phyloP scores from a whole-genome alignment of 2,113 vertebrate species.

The Galeopterus variegatus region DNA sequence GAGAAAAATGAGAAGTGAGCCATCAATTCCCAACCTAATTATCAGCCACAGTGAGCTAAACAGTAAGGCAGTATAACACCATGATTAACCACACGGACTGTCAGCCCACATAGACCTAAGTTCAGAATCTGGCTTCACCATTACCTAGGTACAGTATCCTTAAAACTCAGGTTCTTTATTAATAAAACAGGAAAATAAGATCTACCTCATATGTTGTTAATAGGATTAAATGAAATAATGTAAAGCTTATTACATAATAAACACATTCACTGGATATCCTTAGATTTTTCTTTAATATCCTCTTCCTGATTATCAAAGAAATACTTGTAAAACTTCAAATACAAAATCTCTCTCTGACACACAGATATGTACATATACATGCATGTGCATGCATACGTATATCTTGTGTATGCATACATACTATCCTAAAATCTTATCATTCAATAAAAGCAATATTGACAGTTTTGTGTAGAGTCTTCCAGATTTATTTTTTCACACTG shows the following conservation, averaged over 20 bases:
- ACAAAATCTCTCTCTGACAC: background rate
- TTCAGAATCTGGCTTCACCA: conserved; percentile 7
- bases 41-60: conserved; percentile 66
- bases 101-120: background rate
- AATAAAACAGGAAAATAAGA: conserved; percentile 21
- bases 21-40: conserved; percentile 84
- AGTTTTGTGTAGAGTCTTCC: background rate
- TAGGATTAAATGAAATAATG: background rate
- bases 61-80: conserved; percentile 17
- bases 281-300: background rate
- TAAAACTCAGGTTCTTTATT: background rate
- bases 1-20: conserved; percentile 83
- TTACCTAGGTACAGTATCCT: background rate
- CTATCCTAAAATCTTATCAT: background rate
- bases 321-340: background rate
- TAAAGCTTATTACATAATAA: background rate
- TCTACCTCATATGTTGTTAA: background rate
- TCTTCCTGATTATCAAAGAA: background rate
- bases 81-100: conserved; percentile 46
- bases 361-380: background rate
- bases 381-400: background rate
- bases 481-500: conserved; percentile 60
- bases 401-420: no score
- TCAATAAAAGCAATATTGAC: background rate
- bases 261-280: background rate